phyloP scores from a whole-genome alignment of 2,113 vertebrate genomes.

The Cynocephalus volans region DNA sequence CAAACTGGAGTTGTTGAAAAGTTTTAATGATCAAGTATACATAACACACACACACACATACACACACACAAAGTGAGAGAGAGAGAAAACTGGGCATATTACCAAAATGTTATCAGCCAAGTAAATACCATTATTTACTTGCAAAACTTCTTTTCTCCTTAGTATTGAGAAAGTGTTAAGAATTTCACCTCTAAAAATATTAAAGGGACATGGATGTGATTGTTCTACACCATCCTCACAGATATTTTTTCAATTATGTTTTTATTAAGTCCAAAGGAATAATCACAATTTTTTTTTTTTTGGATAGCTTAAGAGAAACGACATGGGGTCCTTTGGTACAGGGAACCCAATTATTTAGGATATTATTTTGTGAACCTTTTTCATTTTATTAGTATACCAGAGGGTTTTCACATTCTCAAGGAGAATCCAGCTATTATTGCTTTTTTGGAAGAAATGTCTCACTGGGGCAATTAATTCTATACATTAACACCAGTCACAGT shows the following conservation, averaged over 20 bases:
- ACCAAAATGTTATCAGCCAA: slow-evolving; percentile 73
- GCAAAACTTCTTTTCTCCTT: slow-evolving; percentile 64
- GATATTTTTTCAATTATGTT: slow-evolving; percentile 88
- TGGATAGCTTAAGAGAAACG: slow-evolving; percentile 88
- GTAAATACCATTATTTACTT: slow-evolving; percentile 77
- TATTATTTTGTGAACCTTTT: slow-evolving; percentile 89
- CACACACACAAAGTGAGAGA: neutral
- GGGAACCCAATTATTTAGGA: slow-evolving; percentile 91
- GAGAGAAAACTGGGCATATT: neutral
- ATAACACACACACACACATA: neutral
- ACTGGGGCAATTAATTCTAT: slow-evolving; percentile 90
- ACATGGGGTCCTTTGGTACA: slow-evolving; percentile 89
- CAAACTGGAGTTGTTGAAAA: slow-evolving; percentile 83
- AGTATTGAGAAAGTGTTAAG: slow-evolving; percentile 76
- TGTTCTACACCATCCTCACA: slow-evolving; percentile 78
- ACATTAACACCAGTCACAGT: slow-evolving; percentile 87
- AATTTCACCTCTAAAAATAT: slow-evolving; percentile 86
- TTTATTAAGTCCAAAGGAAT: slow-evolving; percentile 92
- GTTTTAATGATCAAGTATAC: slow-evolving; percentile 82
- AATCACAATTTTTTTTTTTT: slow-evolving; percentile 89
- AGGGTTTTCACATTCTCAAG: slow-evolving; percentile 87
- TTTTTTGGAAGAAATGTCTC: slow-evolving; percentile 90
- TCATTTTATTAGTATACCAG: slow-evolving; percentile 90
- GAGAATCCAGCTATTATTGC: slow-evolving; percentile 90
- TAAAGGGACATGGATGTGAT: slow-evolving; percentile 79